Percentiles rank a stretch among this genome's conserved stretches.
phyloP scores from a whole-genome alignment of 1,140 invertebrate genomes.

The Acromyrmex charruanus region DNA sequence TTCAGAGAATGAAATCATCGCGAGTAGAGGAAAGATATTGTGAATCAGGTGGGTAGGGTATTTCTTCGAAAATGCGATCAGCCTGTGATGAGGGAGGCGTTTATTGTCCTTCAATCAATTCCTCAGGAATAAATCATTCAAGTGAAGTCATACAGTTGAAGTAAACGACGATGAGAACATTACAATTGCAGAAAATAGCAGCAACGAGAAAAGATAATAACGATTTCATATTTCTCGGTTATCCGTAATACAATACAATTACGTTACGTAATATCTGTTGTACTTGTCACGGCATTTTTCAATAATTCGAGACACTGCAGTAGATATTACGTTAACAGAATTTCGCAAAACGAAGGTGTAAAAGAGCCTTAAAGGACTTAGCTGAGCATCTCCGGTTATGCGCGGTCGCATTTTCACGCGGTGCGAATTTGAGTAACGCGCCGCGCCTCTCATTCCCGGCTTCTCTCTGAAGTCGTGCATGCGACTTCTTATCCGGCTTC shows the following conservation, averaged over 20 bases:
- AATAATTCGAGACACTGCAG: background rate
- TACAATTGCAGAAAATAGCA: background rate
- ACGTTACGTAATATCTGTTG: too few relatives aligned
- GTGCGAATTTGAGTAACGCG: slow-evolving; percentile 50
- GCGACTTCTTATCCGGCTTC: slow-evolving; percentile 19
- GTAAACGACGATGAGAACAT: background rate
- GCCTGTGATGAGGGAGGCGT: background rate
- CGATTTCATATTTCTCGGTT: background rate
- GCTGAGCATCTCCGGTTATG: slow-evolving; percentile 6
- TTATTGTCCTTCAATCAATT: background rate
- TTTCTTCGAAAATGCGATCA: slow-evolving; percentile 29
- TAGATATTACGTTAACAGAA: slow-evolving; percentile 27
- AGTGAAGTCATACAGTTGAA: background rate
- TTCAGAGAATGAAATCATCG: slow-evolving; percentile 25
- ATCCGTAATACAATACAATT: background rate
- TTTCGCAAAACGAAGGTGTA: background rate
- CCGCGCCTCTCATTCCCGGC: slow-evolving; percentile 15
- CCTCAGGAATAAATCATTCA: background rate
- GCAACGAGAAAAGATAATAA: background rate
- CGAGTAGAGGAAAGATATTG: background rate
- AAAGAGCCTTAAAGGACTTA: slow-evolving; percentile 7
- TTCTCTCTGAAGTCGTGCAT: slow-evolving; percentile 24
- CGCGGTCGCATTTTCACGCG: slow-evolving; percentile 18
- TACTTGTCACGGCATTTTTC: background rate
- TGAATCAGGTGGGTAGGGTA: slow-evolving; percentile 22